Evolutionary conservation across 2,888 invertebrate genomes (phyloP).

Genomic region (Vandiemenella viatica): DNA sequence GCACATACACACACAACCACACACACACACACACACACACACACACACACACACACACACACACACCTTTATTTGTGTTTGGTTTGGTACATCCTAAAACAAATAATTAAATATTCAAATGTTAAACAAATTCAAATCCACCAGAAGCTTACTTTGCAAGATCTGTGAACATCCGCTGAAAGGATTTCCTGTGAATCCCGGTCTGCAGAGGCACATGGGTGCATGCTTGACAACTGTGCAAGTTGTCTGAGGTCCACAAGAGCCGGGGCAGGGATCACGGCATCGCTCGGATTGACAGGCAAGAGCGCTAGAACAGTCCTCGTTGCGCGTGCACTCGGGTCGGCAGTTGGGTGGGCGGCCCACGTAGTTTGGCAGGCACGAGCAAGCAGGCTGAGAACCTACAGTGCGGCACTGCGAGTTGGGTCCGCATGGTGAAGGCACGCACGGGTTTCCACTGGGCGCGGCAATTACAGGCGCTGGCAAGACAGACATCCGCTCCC

Average conservation of each 20-base stretch:
- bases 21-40: too few relatives aligned
- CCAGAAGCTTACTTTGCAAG: too few relatives aligned
- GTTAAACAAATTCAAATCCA: too few relatives aligned
- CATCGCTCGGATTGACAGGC: constrained; percentile 21
- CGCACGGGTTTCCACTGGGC: constrained; percentile 34
- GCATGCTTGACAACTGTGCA: constrained; percentile 24
- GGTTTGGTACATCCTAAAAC: too few relatives aligned
- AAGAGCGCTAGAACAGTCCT: constrained; percentile 20
- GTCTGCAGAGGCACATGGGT: constrained; percentile 25
- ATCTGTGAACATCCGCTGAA: constrained; percentile 15
- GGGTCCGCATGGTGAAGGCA: constrained; percentile 47
- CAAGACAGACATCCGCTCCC: too few relatives aligned
- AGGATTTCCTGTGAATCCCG: constrained; percentile 25
- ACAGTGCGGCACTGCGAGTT: constrained; percentile 29
- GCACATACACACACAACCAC: too few relatives aligned
- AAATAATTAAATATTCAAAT: too few relatives aligned
- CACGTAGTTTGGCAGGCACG: constrained; percentile 22
- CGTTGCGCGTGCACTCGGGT: constrained; percentile 23
- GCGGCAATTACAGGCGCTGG: constrained; percentile 1
- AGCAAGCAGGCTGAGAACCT: constrained; percentile 21
- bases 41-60: too few relatives aligned
- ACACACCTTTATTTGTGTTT: too few relatives aligned
- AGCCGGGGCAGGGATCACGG: constrained; percentile 22
- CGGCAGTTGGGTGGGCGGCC: constrained; percentile 23
- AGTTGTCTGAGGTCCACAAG: constrained; percentile 24